These are phyloP conservation scores for Drosophila mulleri DNA, from an alignment of 2,888 invertebrate species.

Conservation along the genomic window DNA sequence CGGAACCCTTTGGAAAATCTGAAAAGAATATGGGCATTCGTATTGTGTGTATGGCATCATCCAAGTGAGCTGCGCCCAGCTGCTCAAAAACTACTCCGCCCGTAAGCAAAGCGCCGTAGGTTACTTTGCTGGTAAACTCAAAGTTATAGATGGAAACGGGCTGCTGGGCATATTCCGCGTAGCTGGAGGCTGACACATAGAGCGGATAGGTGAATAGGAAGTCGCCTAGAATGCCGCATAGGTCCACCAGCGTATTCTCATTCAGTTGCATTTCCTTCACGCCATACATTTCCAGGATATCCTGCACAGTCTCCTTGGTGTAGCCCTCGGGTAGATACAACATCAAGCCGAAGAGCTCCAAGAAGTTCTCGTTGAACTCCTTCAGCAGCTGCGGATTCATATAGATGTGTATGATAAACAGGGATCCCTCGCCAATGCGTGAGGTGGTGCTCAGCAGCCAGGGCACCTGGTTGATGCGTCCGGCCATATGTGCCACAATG, in stretches of 20 bases:
- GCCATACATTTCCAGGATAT: conserved; percentile 53
- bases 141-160: conserved; percentile 85
- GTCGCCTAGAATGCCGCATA: conserved; percentile 84
- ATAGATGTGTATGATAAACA: conserved; percentile 76
- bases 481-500: conserved; percentile 80
- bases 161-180: conserved; percentile 39
- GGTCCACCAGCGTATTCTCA: conserved; percentile 53
- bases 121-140: conserved; percentile 82
- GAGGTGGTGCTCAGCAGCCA: conserved; percentile 84
- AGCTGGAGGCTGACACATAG: conserved; percentile 75
- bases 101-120: conserved; percentile 77
- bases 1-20: conserved; percentile 72
- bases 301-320: conserved; percentile 11
- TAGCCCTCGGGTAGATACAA: conserved; percentile 48
- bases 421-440: conserved; percentile 85
- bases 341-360: conserved; percentile 50
- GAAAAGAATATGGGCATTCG: conserved; percentile 82
- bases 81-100: conserved; percentile 37
- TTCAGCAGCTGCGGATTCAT: conserved; percentile 43
- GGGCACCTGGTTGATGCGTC: conserved; percentile 81
- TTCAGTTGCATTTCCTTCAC: conserved; percentile 50
- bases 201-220: conserved; percentile 84
- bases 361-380: conserved; percentile 74
- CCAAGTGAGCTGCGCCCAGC: conserved; percentile 85
- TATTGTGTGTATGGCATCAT: conserved; percentile 86